Percentiles rank a stretch among this genome's conserved stretches.
phyloP scores from a whole-genome alignment of 1,140 invertebrate species.

The Hylyphantes graminicola region DNA sequence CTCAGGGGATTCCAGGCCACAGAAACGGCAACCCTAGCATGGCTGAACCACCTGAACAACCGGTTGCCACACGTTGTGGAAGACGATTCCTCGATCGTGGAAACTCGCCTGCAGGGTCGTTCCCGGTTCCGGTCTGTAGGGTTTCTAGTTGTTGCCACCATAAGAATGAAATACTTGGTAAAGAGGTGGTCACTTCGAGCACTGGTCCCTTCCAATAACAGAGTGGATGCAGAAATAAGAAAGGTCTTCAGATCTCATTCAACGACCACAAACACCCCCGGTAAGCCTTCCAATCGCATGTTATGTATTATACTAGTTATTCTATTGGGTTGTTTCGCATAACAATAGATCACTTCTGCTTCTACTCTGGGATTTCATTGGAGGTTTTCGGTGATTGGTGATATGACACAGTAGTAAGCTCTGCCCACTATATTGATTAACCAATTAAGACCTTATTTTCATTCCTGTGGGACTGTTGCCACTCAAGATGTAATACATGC shows the following conservation, averaged over 20 bases:
- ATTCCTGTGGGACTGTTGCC: too few species aligned
- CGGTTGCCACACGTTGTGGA: neutral
- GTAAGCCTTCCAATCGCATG: neutral
- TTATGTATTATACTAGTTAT: too few species aligned
- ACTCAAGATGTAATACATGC: too few species aligned
- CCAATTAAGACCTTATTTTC: too few species aligned
- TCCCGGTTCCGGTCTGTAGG: slow-evolving; percentile 21
- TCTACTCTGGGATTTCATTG: neutral
- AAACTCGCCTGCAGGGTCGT: neutral
- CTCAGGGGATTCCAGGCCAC: slow-evolving; percentile 60
- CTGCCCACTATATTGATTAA: too few species aligned
- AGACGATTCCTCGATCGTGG: neutral
- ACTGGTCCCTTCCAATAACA: slow-evolving; percentile 23
- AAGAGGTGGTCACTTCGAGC: slow-evolving; percentile 15
- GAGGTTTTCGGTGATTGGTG: too few species aligned
- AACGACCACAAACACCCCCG: slow-evolving; percentile 19
- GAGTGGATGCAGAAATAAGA: slow-evolving; percentile 26
- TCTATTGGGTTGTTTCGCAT: too few species aligned
- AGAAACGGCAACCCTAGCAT: slow-evolving; percentile 60
- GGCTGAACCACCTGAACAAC: slow-evolving; percentile 54
- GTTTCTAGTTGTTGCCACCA: slow-evolving; percentile 22
- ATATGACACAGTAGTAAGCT: too few species aligned
- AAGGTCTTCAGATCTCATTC: slow-evolving; percentile 19
- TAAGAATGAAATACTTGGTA: slow-evolving; percentile 28
- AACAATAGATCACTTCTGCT: neutral